Evolutionary conservation across 2,113 vertebrate genomes (phyloP), one percentile per base, ranked within the genome.

Genomic region (Condylura cristata): DNA sequence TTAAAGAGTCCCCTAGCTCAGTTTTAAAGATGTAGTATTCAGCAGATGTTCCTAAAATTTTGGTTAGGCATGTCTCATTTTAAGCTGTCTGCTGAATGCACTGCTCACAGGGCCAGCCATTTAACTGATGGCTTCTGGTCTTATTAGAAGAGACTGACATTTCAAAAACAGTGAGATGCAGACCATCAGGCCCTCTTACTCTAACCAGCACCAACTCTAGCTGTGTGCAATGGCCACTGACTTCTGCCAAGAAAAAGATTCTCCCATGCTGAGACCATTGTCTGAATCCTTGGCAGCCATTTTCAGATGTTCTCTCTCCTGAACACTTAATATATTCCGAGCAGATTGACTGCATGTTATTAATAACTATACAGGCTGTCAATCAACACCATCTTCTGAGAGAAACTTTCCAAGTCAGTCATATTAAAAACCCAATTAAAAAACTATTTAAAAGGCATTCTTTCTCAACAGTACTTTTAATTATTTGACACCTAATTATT

Each of bases 311-410:
- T 32, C 24, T 91, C 3, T 86, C 86, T 70, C 68, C 63, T 12
- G 60, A 87, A 46, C 0, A 10, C 11, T 91, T 96, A 96, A 89
- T 32, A 76, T 95, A 80, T 87, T 89, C 92, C 72, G 61, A 87
- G n/a, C 91, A 72, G 58, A 68, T 37, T 86, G 85, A 80, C 74
- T 89, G 75, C 37, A 74, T 20, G n/a, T 70, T 97, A 95, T 65
- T 89, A 97, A 97, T 97, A 97, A 95, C 94, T 92, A n/a, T 1
- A 94, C 34, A 91, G 58, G 44, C 74, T 96, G 96, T 94, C 97
- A 97, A 84, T 97, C 97, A 97, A 56, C 14, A 39, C 81, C 81
- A 95, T 86, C 89, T 93, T 96, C 82, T n/a, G 65, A 93, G 96
- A 95, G 75, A 81, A 88, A 93, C 41, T 95, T 95, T 92, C 89